Conservation (phyloP, 2,113 vertebrate genomes). For the sheep (Ovis aries) region DNA sequence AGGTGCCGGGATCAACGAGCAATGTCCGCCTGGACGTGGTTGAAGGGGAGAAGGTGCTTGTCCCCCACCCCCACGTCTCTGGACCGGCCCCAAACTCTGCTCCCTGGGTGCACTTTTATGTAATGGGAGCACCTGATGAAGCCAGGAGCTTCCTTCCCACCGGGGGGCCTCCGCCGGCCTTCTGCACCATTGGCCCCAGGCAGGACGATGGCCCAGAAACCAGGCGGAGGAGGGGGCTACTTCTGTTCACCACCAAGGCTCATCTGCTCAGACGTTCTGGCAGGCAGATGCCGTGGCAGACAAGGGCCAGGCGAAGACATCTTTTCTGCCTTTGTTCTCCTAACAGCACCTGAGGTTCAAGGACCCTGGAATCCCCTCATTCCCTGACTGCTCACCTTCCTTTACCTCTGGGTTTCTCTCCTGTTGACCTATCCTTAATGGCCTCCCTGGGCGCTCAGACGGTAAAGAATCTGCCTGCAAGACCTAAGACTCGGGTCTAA, state of each 20-base stretch:
- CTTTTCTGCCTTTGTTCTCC: neutral
- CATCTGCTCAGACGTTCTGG: neutral
- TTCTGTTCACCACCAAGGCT: fast-evolving
- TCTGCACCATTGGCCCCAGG: neutral
- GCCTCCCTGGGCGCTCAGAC: neutral
- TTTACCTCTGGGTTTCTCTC: neutral
- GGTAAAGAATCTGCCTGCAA: neutral
- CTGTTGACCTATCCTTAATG: neutral
- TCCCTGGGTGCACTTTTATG: neutral
- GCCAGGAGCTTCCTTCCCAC: neutral
- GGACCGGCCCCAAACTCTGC: neutral
- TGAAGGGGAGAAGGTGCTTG: neutral
- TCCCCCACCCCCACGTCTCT: no score
- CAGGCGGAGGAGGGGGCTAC: no score
- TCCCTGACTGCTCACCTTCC: neutral
- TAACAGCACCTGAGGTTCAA: neutral
- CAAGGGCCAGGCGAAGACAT: fast-evolving
- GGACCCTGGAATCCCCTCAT: neutral
- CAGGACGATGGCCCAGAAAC: neutral
- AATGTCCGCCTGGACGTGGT: fast-evolving
- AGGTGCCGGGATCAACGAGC: no score
- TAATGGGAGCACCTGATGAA: fast-evolving
- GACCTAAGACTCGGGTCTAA: neutral
- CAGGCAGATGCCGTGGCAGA: fast-evolving
- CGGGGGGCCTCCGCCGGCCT: neutral